Base-by-base conservation (phyloP, 1,140 invertebrate species). In the Pectinophora gossypiella region DNA sequence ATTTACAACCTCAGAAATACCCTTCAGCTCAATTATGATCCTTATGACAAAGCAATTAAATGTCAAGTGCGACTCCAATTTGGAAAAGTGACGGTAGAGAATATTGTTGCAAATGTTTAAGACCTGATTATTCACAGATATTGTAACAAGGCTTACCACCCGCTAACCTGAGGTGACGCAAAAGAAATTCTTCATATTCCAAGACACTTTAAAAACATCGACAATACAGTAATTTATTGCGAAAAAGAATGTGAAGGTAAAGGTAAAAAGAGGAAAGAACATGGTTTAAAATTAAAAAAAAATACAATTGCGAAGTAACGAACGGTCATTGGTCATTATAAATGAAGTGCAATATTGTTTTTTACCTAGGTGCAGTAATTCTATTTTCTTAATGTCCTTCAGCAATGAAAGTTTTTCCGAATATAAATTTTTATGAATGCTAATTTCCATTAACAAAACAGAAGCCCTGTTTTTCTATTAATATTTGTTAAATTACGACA, bases 71-170 rank as follows among this genome's bases (percentile, higher is more conserved):
- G 9, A n/a, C n/a, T n/a, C n/a, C n/a, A n/a, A n/a, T n/a, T n/a
- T n/a, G n/a, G n/a, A n/a, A n/a, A n/a, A n/a, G n/a, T n/a, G n/a
- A n/a, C n/a, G n/a, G n/a, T n/a, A 1, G 19, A 49, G 48, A 20
- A 22, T 35, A 22, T 49, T 10, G 48, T 70, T 61, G 68, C 63
- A 53, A 58, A 63, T 55, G 57, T 64, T 56, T 62, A 70, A 68
- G 58, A 57, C 64, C 59, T 77, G 79, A 76, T 81, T 81, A 79
- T 83, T 76, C 74, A 77, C 76, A 82, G 73, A 73, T 83, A 82
- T 79, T 85, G 76, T 72, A 64, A 66, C 59, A 61, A 40, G 69
- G 59, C 62, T 69, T 77, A 84, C 78, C 82, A 76, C 82, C 82
- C 78, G 82, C 76, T 80, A 77, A 74, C 71, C 64, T 68, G 72